phyloP scores from a whole-genome alignment of 2,797 vertebrate species.

The Eptatretus atami region DNA sequence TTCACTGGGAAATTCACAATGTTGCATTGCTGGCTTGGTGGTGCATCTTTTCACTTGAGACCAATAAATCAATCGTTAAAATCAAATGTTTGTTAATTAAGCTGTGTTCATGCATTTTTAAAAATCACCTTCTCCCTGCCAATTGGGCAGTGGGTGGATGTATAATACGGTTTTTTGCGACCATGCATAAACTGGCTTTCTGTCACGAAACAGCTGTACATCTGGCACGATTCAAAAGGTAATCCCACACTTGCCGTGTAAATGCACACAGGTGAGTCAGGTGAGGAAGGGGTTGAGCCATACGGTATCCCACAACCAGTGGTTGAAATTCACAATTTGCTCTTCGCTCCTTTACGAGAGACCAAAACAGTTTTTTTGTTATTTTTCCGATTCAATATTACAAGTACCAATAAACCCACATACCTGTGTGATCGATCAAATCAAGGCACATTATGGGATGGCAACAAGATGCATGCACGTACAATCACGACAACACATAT shows the following conservation, averaged over 20 bases:
- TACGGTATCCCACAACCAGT: no score
- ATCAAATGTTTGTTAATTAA: background rate
- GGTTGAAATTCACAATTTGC: background rate
- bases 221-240: constrained; percentile 98
- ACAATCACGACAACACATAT: no score
- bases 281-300: background rate
- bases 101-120: background rate
- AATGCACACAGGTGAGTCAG: constrained; percentile 7
- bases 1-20: no score
- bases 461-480: no score
- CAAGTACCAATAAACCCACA: no score
- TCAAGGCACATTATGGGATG: no score
- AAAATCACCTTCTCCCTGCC: constrained; percentile 12
- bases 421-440: no score
- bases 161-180: constrained; percentile 82
- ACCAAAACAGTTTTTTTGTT: no score
- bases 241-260: constrained; percentile 84
- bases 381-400: no score
- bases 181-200: constrained; percentile 83
- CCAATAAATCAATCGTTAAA: background rate
- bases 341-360: background rate
- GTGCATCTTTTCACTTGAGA: no score
- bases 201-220: constrained; percentile 89
- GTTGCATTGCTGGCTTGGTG: no score
- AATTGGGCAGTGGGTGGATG: constrained; percentile 64